Conservation (phyloP, 2,888 invertebrate genomes). For the Leptinotarsa tumamoca region DNA sequence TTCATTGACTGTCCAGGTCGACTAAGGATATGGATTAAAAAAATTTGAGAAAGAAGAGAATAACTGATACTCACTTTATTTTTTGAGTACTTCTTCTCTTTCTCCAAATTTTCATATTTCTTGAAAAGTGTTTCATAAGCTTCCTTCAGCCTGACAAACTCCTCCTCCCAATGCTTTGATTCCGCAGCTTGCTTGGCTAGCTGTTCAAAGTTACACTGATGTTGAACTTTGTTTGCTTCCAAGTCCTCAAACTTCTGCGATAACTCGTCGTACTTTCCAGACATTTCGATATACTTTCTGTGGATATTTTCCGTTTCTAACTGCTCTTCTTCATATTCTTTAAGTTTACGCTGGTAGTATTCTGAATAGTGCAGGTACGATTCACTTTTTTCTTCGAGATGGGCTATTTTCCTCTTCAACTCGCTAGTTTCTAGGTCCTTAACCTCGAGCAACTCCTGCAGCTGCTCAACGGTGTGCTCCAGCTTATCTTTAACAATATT, state of each 20-base stretch:
- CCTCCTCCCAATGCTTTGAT: conserved; percentile 34
- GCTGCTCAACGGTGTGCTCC: conserved; percentile 39
- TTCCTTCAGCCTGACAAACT: conserved; percentile 42
- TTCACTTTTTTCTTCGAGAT: conserved; percentile 50
- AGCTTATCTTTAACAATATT: conserved; percentile 49
- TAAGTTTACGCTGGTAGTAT: conserved; percentile 55
- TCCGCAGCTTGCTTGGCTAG: conserved; percentile 35
- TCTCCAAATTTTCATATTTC: conserved; percentile 46
- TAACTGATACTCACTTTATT: conserved; percentile 51
- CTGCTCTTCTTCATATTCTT: conserved; percentile 56
- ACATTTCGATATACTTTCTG: conserved; percentile 61
- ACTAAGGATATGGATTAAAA: not conserved
- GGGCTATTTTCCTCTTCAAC: conserved; percentile 41
- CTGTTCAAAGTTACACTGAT: conserved; percentile 35
- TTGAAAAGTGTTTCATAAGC: conserved; percentile 42
- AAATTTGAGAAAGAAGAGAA: not conserved
- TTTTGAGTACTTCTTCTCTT: conserved; percentile 48
- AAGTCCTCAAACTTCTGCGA: conserved; percentile 57
- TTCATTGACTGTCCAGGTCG: too few species aligned
- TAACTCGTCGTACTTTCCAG: conserved; percentile 60
- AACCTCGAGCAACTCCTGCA: conserved; percentile 40
- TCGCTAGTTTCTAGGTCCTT: conserved; percentile 44
- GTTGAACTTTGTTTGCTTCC: conserved; percentile 47
- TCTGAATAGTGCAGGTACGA: conserved; percentile 50
- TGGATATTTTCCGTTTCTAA: conserved; percentile 55